These are phyloP conservation scores for Euborellia annulipes DNA, from an alignment of 1,140 invertebrate species.

Conservation along the genomic window DNA sequence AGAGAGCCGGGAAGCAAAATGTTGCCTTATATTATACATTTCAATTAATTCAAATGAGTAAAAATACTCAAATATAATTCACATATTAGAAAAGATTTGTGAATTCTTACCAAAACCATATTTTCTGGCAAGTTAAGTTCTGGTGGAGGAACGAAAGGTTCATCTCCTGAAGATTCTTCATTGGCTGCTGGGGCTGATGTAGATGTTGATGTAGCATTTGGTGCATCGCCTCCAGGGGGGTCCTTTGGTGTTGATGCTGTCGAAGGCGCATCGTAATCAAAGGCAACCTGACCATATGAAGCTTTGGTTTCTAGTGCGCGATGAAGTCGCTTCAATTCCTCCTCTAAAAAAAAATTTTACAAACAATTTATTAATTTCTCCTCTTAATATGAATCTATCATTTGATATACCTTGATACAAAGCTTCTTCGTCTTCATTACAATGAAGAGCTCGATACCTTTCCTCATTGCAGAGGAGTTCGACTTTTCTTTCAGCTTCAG, in stretches of 20 bases:
- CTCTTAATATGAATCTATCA: too few species aligned
- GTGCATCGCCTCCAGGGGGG: conserved; percentile 14
- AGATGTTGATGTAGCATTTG: conserved; percentile 6
- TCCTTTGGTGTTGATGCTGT: conserved; percentile 20
- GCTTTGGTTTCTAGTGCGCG: conserved; percentile 47
- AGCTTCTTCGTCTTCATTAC: conserved; percentile 70
- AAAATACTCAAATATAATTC: conserved; percentile 4
- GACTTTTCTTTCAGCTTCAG: conserved; percentile 60
- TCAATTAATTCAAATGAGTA: conserved; percentile 9
- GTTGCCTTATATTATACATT: too few species aligned
- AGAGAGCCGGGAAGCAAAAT: too few species aligned
- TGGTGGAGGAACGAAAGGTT: conserved; percentile 49
- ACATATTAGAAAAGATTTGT: conserved; percentile 3
- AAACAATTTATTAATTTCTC: conserved; percentile 4
- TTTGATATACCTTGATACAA: conserved; percentile 75
- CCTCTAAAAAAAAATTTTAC: conserved; percentile 57
- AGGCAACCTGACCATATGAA: conserved; percentile 63
- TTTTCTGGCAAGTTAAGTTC: conserved; percentile 55
- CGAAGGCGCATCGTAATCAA: conserved; percentile 53
- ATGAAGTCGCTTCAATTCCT: conserved; percentile 75
- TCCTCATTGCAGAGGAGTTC: conserved; percentile 83
- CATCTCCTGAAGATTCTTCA: conserved; percentile 42
- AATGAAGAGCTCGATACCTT: conserved; percentile 70
- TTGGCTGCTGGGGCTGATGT: conserved; percentile 16
- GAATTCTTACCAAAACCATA: conserved; percentile 49